A percentile compares a stretch with the other conserved stretches of the same genome.
Evolutionary conservation across 2,888 invertebrate genomes (phyloP).

Genomic region (Galeopsomyia nigrocyanea): DNA sequence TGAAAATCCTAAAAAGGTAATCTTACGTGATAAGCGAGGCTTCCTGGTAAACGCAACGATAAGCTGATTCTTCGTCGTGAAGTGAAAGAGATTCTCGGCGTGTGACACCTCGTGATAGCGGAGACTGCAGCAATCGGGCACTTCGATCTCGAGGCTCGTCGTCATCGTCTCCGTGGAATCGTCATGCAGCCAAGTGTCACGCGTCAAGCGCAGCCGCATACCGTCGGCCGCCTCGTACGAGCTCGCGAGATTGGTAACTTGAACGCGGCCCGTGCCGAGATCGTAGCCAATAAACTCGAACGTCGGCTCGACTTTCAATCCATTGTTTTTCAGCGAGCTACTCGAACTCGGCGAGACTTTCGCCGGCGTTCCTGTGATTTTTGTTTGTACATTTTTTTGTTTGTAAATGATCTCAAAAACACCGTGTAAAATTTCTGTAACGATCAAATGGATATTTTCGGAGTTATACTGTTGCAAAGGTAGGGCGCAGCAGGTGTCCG

Average conservation of each 20-base stretch:
- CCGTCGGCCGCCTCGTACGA: slow-evolving; percentile 57
- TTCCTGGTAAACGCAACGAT: slow-evolving; percentile 55
- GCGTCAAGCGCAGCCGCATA: slow-evolving; percentile 53
- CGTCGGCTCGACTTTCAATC: slow-evolving; percentile 17
- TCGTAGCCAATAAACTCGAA: slow-evolving; percentile 61
- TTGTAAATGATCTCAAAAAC: too few species aligned
- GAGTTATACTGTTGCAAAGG: too few species aligned
- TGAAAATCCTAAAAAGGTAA: too few species aligned
- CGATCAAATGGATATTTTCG: too few species aligned
- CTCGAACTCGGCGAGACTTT: slow-evolving; percentile 1
- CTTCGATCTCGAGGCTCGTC: slow-evolving; percentile 52
- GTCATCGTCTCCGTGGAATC: slow-evolving; percentile 44
- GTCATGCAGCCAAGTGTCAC: slow-evolving; percentile 55
- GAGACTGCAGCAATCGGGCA: slow-evolving; percentile 50
- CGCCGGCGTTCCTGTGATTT: too few species aligned
- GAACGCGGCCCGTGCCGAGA: slow-evolving; percentile 56
- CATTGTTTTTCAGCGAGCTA: slow-evolving; percentile 12
- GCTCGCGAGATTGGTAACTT: slow-evolving; percentile 53
- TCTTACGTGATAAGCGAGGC: neutral
- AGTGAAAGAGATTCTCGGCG: slow-evolving; percentile 54
- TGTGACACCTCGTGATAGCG: slow-evolving; percentile 24
- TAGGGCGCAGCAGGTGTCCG: too few species aligned
- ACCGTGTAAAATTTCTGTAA: too few species aligned
- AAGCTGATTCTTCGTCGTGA: slow-evolving; percentile 55
- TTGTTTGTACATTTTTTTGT: too few species aligned